A percentile compares a stretch with the other conserved stretches of the same genome.
These are phyloP conservation scores for Vimba vimba DNA, from an alignment of 2,113 vertebrate species.

Conservation along the genomic window DNA sequence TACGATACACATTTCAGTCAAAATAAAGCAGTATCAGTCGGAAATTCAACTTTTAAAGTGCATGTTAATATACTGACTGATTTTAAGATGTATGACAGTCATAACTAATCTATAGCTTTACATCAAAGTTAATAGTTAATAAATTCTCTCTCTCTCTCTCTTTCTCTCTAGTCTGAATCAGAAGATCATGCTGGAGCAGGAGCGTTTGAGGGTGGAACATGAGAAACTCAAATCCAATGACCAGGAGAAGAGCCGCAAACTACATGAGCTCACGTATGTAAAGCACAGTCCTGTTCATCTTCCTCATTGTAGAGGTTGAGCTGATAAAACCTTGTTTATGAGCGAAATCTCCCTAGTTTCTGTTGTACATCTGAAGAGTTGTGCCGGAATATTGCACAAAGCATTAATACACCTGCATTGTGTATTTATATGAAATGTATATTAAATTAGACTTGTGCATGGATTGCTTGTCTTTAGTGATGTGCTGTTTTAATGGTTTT, in stretches of 20 bases:
- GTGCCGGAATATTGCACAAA: background rate
- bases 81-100: background rate
- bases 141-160: constrained; percentile 20
- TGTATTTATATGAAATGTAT: background rate
- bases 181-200: constrained; percentile 97
- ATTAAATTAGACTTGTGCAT: background rate
- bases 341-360: background rate
- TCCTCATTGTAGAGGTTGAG: background rate
- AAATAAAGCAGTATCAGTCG: background rate
- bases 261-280: constrained; percentile 93
- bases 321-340: background rate
- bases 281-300: background rate
- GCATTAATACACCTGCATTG: background rate
- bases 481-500: background rate
- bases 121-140: background rate
- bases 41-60: background rate
- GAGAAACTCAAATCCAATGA: constrained; percentile 93
- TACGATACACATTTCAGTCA: constrained; percentile 68
- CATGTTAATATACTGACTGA: background rate
- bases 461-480: background rate
- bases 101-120: background rate
- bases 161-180: constrained; percentile 86
- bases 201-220: constrained; percentile 91
- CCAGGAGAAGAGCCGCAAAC: constrained; percentile 94
- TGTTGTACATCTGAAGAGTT: background rate